These are phyloP conservation scores for Gallinago undulata DNA, from an alignment of 2,113 vertebrate species.

Conservation along the genomic window DNA sequence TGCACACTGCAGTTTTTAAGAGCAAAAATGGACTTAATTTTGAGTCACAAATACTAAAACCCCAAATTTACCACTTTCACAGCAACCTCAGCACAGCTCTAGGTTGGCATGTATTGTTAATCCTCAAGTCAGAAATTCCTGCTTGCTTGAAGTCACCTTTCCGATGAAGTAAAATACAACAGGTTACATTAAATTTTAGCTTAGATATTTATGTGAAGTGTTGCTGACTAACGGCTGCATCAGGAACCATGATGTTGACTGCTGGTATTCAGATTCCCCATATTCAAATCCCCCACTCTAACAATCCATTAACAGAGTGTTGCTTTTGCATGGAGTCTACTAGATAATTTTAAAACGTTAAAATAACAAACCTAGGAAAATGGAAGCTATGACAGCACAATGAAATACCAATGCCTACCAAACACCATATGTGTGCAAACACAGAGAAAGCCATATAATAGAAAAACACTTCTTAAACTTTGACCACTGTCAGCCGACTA, in stretches of 20 bases:
- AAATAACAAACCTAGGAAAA: not conserved
- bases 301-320: not conserved
- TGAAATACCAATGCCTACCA: not conserved
- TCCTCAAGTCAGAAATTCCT: not conserved
- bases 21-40: not conserved
- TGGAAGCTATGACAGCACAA: not conserved
- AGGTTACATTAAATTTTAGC: not conserved
- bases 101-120: not conserved
- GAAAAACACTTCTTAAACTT: not conserved
- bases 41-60: not conserved
- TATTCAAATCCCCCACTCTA: not conserved
- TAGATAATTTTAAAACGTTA: not conserved
- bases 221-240: constrained; percentile 13
- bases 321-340: not conserved
- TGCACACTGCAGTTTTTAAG: not conserved
- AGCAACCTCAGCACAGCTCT: not conserved
- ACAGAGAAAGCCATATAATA: not conserved
- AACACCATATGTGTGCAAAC: not conserved
- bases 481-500: not conserved
- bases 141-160: not conserved
- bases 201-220: not conserved
- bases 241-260: not conserved
- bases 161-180: not conserved
- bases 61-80: not conserved
- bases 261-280: not conserved